Base-by-base conservation (phyloP, 2,888 invertebrate species). In the Plemyria rubiginata region DNA sequence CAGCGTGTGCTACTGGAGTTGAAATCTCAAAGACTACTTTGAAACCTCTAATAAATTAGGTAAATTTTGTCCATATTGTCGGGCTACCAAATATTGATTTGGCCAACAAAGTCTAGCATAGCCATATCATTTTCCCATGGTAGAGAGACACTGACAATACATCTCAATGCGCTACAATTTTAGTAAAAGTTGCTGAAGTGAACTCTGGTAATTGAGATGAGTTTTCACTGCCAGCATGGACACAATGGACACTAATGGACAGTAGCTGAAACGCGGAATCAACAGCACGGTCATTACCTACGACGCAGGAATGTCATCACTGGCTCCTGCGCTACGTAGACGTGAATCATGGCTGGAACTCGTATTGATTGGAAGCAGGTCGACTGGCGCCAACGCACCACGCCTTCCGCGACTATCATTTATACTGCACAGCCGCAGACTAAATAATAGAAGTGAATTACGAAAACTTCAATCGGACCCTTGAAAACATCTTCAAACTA, bases 381-480 rank as follows among this genome's bases (percentile, higher is more conserved):
- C 77, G 56, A 62, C 74, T 75, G 90, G 91, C 90, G 90, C 90
- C 90, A 83, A 72, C 68, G 73, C 70, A 82, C 88, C 90, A 87
- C 90, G 88, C 90, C 90, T 84, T 72, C 76, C 51, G 43, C 56
- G 9, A 60, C 64, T 60, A 54, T 54, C 36, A 45, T 54, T 57
- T 60, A 65, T 65, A 54, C 60, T 65, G 60, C 54, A 49, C 49
- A 55, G 12, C 13, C 50, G 51, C 62, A 62, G 62, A 62, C 5
- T 55, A 48, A 48, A 38, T 40, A 45, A 46, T 46, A 48, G 16
- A 12, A 49, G 29, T 38, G 28, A 38, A 9, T 49, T n/a, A 4
- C 9, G 32, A 15, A 43, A 7, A 12, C n/a, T 32, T 43, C 54
- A 54, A 43, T 54, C 38, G 16, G 29, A 36, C 32, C 32, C 32